Percentiles rank a stretch among this genome's conserved stretches.
Evolutionary conservation across 2,113 vertebrate genomes (phyloP).

Genomic region (Halichoeres trimaculatus): DNA sequence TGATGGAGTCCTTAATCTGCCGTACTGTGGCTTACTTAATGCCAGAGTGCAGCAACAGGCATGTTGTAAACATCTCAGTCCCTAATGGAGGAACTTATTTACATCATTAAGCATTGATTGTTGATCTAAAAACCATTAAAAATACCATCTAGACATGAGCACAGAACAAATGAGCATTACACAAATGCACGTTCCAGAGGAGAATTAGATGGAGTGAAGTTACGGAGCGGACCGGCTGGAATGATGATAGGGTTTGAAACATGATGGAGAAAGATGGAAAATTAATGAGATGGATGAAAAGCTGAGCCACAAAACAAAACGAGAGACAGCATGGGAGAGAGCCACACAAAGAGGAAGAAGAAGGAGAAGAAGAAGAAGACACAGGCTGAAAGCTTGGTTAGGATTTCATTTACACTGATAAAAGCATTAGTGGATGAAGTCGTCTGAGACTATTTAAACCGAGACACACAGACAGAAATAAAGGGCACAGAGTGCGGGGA

Average conservation of each 20-base stretch:
- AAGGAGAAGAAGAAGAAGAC: background rate
- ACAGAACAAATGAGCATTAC: constrained; percentile 25
- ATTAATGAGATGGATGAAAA: constrained; percentile 66
- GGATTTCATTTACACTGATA: constrained; percentile 70
- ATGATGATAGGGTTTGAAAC: constrained; percentile 65
- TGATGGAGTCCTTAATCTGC: constrained; percentile 69
- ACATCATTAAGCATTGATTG: constrained; percentile 55
- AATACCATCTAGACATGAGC: constrained; percentile 12
- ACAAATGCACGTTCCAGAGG: constrained; percentile 32
- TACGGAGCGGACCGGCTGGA: constrained; percentile 42
- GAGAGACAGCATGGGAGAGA: constrained; percentile 21
- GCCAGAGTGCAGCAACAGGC: constrained; percentile 56
- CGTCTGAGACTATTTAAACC: constrained; percentile 59
- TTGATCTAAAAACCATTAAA: constrained; percentile 59
- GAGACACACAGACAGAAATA: constrained; percentile 32
- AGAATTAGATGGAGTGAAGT: constrained; percentile 45
- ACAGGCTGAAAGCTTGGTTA: constrained; percentile 45
- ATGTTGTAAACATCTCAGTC: constrained; percentile 51
- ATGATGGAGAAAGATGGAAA: constrained; percentile 63
- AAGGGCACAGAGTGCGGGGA: constrained; percentile 17
- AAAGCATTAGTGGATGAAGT: constrained; percentile 66
- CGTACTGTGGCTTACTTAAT: constrained; percentile 60
- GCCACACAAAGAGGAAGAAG: background rate
- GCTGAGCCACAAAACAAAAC: constrained; percentile 49
- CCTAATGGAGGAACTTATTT: constrained; percentile 63